Percentiles rank a stretch among this genome's conserved stretches.
These are phyloP conservation scores for Megalops atlanticus DNA, from an alignment of 2,113 vertebrate species.

Conservation along the genomic window DNA sequence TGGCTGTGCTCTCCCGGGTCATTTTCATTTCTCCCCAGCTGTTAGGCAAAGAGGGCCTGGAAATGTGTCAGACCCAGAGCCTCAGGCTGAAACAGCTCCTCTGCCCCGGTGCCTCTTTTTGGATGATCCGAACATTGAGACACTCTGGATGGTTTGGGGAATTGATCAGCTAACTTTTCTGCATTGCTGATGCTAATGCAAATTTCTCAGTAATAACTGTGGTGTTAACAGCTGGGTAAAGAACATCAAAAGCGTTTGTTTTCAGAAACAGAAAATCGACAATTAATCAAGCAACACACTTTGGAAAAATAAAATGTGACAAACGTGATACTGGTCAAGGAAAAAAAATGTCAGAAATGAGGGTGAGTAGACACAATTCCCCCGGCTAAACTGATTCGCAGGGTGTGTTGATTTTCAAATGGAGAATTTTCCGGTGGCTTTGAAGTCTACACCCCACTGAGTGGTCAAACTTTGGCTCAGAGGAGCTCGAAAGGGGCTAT, in stretches of 20 bases:
- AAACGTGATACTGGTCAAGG: neutral
- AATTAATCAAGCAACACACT: neutral
- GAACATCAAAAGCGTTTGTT: neutral
- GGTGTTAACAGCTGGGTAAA: neutral
- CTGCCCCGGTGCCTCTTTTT: conserved; percentile 60
- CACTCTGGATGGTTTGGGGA: neutral
- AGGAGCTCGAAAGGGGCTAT: conserved; percentile 71
- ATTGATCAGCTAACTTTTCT: neutral
- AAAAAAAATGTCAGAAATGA: neutral
- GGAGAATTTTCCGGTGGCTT: conserved; percentile 75
- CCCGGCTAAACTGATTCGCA: conserved; percentile 42
- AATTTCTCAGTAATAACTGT: neutral
- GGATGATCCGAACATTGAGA: neutral
- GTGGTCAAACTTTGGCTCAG: conserved; percentile 76
- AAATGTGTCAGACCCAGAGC: conserved; percentile 56
- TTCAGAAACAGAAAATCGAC: neutral
- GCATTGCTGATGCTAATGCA: neutral
- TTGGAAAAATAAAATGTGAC: neutral
- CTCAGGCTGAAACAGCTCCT: conserved; percentile 69
- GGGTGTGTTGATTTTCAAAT: conserved; percentile 71
- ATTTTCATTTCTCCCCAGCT: conserved; percentile 89
- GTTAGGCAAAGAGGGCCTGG: conserved; percentile 78
- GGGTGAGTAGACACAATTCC: neutral
- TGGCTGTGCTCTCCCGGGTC: conserved; percentile 60
- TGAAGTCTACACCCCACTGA: conserved; percentile 77